Conservation (phyloP, 2,888 invertebrate species). For the Dicranocentrus wangi region DNA sequence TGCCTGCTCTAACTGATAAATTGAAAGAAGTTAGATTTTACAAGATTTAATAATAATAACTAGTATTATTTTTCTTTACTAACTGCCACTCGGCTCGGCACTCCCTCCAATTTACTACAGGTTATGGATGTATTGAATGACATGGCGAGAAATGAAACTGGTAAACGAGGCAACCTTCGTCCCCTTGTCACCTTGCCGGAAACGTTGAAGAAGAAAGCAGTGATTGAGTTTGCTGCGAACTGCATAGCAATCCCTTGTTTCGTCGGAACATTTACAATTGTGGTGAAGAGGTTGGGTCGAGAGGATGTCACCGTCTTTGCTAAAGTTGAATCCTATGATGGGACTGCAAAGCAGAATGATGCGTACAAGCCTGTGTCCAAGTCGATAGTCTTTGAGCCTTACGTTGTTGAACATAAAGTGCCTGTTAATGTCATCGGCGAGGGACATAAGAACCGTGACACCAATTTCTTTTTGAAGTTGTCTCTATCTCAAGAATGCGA, state of each 20-base stretch:
- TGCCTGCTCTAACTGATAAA: conserved; percentile 76
- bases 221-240: conserved; percentile 78
- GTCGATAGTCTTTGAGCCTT: conserved; percentile 45
- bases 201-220: conserved; percentile 74
- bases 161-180: conserved; percentile 16
- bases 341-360: conserved; percentile 74
- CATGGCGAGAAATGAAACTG: conserved; percentile 26
- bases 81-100: no score
- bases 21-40: conserved; percentile 76
- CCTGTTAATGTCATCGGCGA: conserved; percentile 76
- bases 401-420: conserved; percentile 36
- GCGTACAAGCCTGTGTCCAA: conserved; percentile 44
- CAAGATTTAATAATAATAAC: not conserved
- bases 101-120: not conserved
- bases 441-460: conserved; percentile 79
- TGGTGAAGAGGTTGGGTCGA: conserved; percentile 76
- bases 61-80: not conserved
- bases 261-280: conserved; percentile 74
- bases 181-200: conserved; percentile 9
- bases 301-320: conserved; percentile 75
- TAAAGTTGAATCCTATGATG: conserved; percentile 78
- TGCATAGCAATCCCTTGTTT: conserved; percentile 77
- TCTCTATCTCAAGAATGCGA: conserved; percentile 69
- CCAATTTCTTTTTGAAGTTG: conserved; percentile 79
- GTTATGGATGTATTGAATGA: conserved; percentile 52